Evolutionary conservation across 2,113 vertebrate species (phyloP), one percentile per base, ranked within the genome.

Genomic region (Callorhinus ursinus): DNA sequence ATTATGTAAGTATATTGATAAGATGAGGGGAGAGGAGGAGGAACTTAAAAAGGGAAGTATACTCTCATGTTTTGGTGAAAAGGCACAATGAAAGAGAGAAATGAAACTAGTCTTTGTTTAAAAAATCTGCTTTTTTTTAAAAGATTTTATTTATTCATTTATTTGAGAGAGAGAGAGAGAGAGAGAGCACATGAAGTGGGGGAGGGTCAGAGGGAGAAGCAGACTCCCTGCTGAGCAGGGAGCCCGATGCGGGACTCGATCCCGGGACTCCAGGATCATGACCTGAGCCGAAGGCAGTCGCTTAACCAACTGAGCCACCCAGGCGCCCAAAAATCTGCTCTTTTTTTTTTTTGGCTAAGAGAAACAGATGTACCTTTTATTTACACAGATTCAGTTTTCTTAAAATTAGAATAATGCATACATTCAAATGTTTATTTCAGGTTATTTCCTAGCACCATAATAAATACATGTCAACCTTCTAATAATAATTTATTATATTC

Each of bases 51-150:
- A 39, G 36, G 92, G 95, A 97, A 98, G 80, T 95, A 24, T 19
- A 57, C 16, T 69, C 76, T 88, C 53, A 9, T 46, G 49, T 77
- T 95, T 97, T 63, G 46, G 63, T 81, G 46, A 81, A 96, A 76
- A 87, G 18, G 63, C 14, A 65, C 55, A 86, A 80, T 24, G 9
- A 96, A 96, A 97, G 71, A 81, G n/a, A 91, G 97, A 98, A 97
- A 28, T 82, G 80, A 83, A 91, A 95, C 28, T 59, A 71, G 4
- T 53, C 88, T 76, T 81, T 31, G 33, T 93, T 74, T 81, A 95
- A 90, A 71, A 33, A 18, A 22, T 59, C n/a, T 51, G 74, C 8
- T 94, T 92, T 22, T 49, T 42, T 55, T 53, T 76, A 36, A 36
- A 36, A 36, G 36, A 36, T 36, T 36, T 36, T 36, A 36, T 36